Conservation (phyloP, 2,113 vertebrate genomes). For the Mus pahari region DNA sequence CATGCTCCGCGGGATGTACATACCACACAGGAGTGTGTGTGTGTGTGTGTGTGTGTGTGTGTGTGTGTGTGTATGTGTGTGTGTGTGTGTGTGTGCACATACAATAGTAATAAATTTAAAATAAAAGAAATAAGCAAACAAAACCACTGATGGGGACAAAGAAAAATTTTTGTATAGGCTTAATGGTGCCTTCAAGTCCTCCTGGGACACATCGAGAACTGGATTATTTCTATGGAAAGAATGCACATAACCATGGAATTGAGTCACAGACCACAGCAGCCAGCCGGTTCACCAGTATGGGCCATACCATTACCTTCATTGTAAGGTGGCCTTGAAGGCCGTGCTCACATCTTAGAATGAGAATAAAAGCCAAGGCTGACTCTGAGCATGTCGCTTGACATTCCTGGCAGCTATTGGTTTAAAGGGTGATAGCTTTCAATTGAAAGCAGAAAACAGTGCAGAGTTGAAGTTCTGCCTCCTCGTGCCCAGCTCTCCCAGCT, state of each 20-base stretch:
- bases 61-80: too few species aligned
- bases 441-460: neutral
- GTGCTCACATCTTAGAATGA: neutral
- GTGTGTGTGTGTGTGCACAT: too few species aligned
- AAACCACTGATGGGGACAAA: neutral
- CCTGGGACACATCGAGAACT: neutral
- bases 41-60: too few species aligned
- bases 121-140: neutral
- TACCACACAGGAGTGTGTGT: neutral
- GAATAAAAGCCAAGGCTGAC: neutral
- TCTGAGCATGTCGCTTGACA: neutral
- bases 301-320: neutral
- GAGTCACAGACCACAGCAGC: neutral
- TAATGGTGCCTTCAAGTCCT: neutral
- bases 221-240: neutral
- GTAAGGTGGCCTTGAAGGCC: neutral
- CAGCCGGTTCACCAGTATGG: neutral
- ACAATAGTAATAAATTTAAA: neutral
- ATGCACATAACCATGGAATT: neutral
- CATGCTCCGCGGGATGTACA: neutral
- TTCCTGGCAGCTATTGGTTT: neutral
- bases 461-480: neutral
- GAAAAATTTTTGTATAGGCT: constrained; percentile 10
- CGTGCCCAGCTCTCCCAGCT: neutral
- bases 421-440: neutral